phyloP scores from a whole-genome alignment of 2,888 invertebrate genomes.

The Colletes collaris region DNA sequence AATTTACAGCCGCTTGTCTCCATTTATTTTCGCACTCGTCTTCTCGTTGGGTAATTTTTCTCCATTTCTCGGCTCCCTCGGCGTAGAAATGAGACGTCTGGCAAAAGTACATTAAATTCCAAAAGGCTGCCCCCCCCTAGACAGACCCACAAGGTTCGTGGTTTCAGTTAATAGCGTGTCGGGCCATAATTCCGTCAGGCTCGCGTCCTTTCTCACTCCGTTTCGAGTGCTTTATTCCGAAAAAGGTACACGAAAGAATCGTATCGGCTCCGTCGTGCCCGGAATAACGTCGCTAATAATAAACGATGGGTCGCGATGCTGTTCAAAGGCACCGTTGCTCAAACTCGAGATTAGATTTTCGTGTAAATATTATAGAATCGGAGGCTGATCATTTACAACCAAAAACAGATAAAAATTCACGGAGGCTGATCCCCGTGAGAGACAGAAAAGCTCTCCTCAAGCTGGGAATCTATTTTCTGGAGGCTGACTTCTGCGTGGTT shows the following conservation, averaged over 20 bases:
- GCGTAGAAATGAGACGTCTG: constrained; percentile 12
- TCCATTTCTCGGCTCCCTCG: neutral
- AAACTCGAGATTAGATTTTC: no score
- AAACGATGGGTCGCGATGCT: no score
- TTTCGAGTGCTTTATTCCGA: neutral
- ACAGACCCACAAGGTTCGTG: constrained; percentile 21
- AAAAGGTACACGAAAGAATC: no score
- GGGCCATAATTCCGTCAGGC: constrained; percentile 8
- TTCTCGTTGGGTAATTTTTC: constrained; percentile 10
- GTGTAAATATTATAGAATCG: neutral
- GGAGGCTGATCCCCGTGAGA: no score
- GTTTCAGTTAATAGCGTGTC: constrained; percentile 40
- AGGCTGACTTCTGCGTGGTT: no score
- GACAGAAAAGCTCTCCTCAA: no score
- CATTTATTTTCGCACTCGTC: neutral
- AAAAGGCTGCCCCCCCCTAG: neutral
- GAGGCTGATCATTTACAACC: no score
- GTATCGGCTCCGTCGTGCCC: no score
- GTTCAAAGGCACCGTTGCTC: neutral
- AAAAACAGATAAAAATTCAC: no score
- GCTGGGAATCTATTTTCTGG: no score
- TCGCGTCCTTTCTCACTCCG: neutral
- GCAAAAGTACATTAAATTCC: constrained; percentile 15
- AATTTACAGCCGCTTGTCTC: neutral
- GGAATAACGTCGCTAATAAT: no score